phyloP scores from a whole-genome alignment of 2,113 vertebrate species.

The Pteruthius melanotis region DNA sequence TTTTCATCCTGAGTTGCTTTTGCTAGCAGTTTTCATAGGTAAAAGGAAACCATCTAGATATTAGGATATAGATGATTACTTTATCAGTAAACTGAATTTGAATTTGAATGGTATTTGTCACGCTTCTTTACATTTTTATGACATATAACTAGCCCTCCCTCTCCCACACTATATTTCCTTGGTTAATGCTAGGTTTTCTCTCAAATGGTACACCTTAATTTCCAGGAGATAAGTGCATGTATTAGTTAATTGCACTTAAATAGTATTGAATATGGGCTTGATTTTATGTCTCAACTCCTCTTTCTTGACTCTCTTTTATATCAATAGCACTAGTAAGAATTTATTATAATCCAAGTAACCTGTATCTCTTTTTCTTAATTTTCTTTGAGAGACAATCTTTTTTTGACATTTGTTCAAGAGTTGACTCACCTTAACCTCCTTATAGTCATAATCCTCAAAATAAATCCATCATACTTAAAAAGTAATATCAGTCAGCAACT shows the following conservation, averaged over 20 bases:
- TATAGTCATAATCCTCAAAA: neutral
- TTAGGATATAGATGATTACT: neutral
- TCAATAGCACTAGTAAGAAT: neutral
- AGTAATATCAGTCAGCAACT: neutral
- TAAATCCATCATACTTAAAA: neutral
- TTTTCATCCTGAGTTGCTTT: neutral
- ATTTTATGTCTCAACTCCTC: neutral
- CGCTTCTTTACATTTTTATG: neutral
- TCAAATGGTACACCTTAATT: neutral
- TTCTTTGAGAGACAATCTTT: neutral
- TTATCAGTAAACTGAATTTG: neutral
- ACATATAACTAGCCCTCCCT: accelerated
- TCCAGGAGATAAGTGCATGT: neutral
- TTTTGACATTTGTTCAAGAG: neutral
- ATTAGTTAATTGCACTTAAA: neutral
- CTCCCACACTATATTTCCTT: neutral
- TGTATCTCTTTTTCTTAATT: neutral
- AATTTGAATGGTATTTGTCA: neutral
- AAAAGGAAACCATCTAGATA: neutral
- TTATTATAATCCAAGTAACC: neutral
- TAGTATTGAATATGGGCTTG: neutral
- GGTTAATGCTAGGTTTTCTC: neutral
- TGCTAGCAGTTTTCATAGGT: neutral
- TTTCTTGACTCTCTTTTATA: neutral
- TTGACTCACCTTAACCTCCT: neutral